Percentiles rank a stretch among this genome's conserved stretches.
Evolutionary conservation across 2,888 invertebrate genomes (phyloP).

Genomic region (Temnothorax rugatulus): DNA sequence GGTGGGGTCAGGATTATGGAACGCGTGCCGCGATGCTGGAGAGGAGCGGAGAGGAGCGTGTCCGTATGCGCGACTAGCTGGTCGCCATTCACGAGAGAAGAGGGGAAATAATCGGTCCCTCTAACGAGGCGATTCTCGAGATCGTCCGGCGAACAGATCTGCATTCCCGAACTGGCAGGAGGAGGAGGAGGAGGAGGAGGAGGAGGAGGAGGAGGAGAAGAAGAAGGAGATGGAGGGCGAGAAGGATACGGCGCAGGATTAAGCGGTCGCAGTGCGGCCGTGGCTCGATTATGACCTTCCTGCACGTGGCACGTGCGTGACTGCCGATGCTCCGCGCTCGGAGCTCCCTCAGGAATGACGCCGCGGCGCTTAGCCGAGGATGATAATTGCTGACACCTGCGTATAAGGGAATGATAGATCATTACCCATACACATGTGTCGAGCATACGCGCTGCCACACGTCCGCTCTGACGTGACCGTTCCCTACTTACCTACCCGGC

Average conservation of each 20-base stretch:
- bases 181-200: neutral
- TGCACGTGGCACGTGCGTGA: slow-evolving; percentile 71
- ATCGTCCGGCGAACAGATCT: slow-evolving; percentile 50
- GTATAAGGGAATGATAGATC: slow-evolving; percentile 68
- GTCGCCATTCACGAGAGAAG: slow-evolving; percentile 39
- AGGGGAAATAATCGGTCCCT: slow-evolving; percentile 52
- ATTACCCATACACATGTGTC: slow-evolving; percentile 60
- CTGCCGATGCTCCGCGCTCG: slow-evolving; percentile 44
- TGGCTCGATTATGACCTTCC: slow-evolving; percentile 71
- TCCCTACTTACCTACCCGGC: slow-evolving; percentile 5
- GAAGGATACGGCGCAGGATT: slow-evolving; percentile 25
- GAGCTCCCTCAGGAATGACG: slow-evolving; percentile 67
- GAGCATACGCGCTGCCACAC: slow-evolving; percentile 42
- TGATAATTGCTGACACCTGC: slow-evolving; percentile 76
- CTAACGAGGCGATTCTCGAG: slow-evolving; percentile 57
- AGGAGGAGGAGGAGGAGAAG: too few relatives aligned
- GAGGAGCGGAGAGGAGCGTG: slow-evolving; percentile 14
- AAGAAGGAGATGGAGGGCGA: neutral
- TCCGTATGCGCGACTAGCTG: slow-evolving; percentile 44
- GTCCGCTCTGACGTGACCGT: slow-evolving; percentile 25
- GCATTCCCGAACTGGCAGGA: slow-evolving; percentile 44
- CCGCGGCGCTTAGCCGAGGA: slow-evolving; percentile 68
- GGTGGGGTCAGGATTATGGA: slow-evolving; percentile 21
- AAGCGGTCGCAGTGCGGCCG: slow-evolving; percentile 44
- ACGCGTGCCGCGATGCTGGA: slow-evolving; percentile 42